Evolutionary conservation across 37 sponge, comb jelly and placozoan species (phyloP).

Genomic region (Ephydatia muelleri): DNA sequence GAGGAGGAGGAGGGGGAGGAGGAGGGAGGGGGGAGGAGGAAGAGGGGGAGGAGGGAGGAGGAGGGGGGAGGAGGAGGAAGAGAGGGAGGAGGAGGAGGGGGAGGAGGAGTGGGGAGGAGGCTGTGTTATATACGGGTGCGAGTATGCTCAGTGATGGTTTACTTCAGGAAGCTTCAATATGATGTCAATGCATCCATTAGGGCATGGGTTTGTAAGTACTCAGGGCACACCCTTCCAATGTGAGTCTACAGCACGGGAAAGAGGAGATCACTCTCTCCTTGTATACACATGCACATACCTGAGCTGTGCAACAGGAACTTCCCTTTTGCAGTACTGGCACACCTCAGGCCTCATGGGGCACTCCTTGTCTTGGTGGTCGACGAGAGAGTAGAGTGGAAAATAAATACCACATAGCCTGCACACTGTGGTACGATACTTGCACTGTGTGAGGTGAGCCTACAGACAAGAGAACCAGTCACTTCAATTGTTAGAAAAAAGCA

Average conservation of each 20-base stretch:
- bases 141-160: neutral
- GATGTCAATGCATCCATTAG: slow-evolving; percentile 35
- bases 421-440: slow-evolving; percentile 37
- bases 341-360: slow-evolving; percentile 62
- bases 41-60: too few species aligned
- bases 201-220: slow-evolving; percentile 26
- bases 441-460: slow-evolving; percentile 26
- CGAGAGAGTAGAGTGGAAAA: slow-evolving; percentile 1
- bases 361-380: slow-evolving; percentile 21
- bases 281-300: slow-evolving; percentile 32
- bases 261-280: neutral
- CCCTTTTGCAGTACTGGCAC: slow-evolving; percentile 43
- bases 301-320: slow-evolving; percentile 42
- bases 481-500: too few species aligned
- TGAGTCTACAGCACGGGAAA: slow-evolving; percentile 30
- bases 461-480: too few species aligned
- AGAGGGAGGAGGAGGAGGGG: too few species aligned
- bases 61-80: too few species aligned
- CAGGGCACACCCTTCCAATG: slow-evolving; percentile 37
- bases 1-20: too few species aligned
- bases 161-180: slow-evolving; percentile 39
- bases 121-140: too few species aligned
- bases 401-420: slow-evolving; percentile 60
- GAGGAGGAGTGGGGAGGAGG: too few species aligned
- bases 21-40: too few species aligned